phyloP scores from a whole-genome alignment of 2,888 invertebrate genomes.

The Spicauda simplicius region DNA sequence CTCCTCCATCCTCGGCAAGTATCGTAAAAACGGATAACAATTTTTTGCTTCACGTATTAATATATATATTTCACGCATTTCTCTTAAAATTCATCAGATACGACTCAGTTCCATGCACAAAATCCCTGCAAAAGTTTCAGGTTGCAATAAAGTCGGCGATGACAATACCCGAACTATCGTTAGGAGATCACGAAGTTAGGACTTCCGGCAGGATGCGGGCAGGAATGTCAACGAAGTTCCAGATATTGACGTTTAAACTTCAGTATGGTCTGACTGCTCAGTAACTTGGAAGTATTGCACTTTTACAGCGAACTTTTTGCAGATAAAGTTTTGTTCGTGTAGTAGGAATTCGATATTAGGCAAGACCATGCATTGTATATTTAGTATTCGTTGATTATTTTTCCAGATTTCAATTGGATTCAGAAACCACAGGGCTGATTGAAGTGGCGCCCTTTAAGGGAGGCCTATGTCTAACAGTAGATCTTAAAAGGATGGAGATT shows the following conservation, averaged over 20 bases:
- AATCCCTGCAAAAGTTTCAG: conserved; percentile 31
- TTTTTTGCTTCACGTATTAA: too few relatives aligned
- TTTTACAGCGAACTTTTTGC: conserved; percentile 18
- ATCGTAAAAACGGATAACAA: too few relatives aligned
- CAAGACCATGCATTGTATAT: not conserved
- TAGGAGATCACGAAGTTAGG: conserved; percentile 35
- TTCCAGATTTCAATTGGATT: too few relatives aligned
- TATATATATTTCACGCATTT: too few relatives aligned
- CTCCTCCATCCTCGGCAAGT: too few relatives aligned
- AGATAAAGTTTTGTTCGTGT: conserved; percentile 11
- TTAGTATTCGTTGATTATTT: too few relatives aligned
- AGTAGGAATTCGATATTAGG: not conserved
- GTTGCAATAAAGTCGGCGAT: conserved; percentile 17
- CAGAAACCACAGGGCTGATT: too few relatives aligned
- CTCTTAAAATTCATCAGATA: not conserved
- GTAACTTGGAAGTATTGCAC: conserved; percentile 31
- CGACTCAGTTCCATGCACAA: conserved; percentile 5
- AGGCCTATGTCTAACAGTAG: too few relatives aligned
- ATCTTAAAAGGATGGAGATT: too few relatives aligned
- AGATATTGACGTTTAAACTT: conserved; percentile 41
- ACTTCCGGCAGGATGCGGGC: conserved; percentile 31
- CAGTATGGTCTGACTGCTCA: conserved; percentile 26
- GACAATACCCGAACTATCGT: conserved; percentile 36
- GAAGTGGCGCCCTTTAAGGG: too few relatives aligned
- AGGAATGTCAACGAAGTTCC: conserved; percentile 40